These are phyloP conservation scores for Poecilia latipinna DNA, from an alignment of 2,113 vertebrate genomes.

Conservation along the genomic window DNA sequence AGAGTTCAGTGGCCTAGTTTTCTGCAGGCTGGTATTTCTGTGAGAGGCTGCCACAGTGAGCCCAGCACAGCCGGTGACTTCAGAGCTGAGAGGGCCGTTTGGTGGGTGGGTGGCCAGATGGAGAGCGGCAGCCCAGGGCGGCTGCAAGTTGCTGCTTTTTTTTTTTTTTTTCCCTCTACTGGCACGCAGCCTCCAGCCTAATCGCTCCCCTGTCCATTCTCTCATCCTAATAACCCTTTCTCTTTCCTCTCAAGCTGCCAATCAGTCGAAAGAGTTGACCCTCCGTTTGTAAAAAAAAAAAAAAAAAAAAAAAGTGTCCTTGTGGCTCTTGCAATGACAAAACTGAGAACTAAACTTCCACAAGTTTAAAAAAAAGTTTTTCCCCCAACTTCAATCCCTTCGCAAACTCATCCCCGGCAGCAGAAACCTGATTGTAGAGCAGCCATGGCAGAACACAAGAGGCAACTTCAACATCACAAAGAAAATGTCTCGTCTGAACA, in stretches of 20 bases:
- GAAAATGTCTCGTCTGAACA: conserved; percentile 82
- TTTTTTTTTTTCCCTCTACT: conserved; percentile 35
- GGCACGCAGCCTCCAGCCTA: conserved; percentile 51
- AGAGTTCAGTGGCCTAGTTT: conserved; percentile 76
- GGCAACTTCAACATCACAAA: conserved; percentile 81
- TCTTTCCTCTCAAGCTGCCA: conserved; percentile 27
- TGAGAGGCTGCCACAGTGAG: conserved; percentile 58
- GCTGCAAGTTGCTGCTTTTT: conserved; percentile 38
- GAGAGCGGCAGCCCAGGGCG: conserved; percentile 45
- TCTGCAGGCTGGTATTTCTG: conserved; percentile 54
- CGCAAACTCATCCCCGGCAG: conserved; percentile 28
- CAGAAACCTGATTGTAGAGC: conserved; percentile 75
- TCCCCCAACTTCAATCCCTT: conserved; percentile 8
- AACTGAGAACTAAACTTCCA: background rate
- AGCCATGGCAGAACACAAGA: conserved; percentile 66
- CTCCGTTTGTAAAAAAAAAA: background rate
- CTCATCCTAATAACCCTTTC: conserved; percentile 33
- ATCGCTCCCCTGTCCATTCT: conserved; percentile 51
- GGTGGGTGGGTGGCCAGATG: conserved; percentile 65
- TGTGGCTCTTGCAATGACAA: background rate
- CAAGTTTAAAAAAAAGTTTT: background rate
- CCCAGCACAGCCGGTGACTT: conserved; percentile 54
- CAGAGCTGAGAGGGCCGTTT: conserved; percentile 52
- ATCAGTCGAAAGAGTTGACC: conserved; percentile 8
- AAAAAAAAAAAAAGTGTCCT: background rate